Conservation (phyloP, 2,113 vertebrate genomes). For the Scomber japonicus region DNA sequence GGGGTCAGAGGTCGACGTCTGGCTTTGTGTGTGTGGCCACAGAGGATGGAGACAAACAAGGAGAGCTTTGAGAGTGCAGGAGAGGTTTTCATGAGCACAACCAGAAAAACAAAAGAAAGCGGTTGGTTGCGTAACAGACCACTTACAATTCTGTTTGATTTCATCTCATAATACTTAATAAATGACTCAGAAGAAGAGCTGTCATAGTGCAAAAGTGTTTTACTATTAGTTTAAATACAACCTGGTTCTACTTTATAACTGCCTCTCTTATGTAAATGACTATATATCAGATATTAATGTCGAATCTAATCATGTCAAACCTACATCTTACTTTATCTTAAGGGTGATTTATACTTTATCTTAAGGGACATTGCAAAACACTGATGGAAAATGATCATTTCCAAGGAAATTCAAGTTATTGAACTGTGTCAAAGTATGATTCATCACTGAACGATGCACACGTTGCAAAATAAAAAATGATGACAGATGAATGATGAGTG, state of each 20-base stretch:
- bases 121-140: constrained; percentile 41
- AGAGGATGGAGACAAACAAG: constrained; percentile 63
- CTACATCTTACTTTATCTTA: background rate
- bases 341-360: background rate
- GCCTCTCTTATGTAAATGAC: background rate
- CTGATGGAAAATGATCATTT: background rate
- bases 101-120: constrained; percentile 52
- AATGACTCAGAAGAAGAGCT: background rate
- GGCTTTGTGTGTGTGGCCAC: constrained; percentile 67
- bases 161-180: background rate
- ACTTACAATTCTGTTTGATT: constrained; percentile 3
- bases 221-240: background rate
- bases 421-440: background rate
- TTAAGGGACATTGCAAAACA: background rate
- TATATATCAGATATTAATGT: background rate
- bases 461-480: background rate
- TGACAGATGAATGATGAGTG: background rate
- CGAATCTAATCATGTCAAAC: background rate
- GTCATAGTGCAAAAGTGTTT: background rate
- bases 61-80: constrained; percentile 65
- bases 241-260: background rate
- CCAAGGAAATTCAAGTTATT: background rate
- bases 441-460: background rate
- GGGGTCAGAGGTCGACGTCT: constrained; percentile 66
- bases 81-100: constrained; percentile 42